A percentile compares a stretch with the other conserved stretches of the same genome.
Conservation (phyloP, 1,140 invertebrate species). For the Drosophila bipectinata region DNA sequence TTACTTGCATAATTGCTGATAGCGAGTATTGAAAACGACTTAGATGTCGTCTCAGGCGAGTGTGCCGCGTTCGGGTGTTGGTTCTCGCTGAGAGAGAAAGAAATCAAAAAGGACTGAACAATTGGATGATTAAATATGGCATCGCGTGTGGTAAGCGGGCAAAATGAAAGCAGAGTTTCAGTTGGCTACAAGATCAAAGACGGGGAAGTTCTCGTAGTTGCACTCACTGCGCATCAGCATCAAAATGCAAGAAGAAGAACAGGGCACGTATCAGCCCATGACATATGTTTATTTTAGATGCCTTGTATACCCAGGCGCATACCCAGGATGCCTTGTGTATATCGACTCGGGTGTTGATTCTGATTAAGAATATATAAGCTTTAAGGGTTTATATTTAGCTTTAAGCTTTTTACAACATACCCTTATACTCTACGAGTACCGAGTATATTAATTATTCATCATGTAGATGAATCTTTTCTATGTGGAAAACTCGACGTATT, state of each 20-base stretch:
- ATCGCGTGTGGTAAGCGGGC: neutral
- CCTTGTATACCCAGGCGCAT: no score
- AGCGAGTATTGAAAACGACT: no score
- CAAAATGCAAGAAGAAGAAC: conserved; percentile 12
- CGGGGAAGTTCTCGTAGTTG: neutral
- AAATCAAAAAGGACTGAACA: conserved; percentile 4
- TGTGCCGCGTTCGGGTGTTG: neutral
- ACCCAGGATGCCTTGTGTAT: no score
- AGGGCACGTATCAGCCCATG: neutral
- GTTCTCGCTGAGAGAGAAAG: neutral
- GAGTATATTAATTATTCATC: no score
- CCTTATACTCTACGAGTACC: no score
- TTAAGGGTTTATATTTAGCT: no score
- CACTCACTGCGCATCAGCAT: neutral
- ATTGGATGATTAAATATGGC: neutral
- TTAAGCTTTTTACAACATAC: no score
- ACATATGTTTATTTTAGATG: neutral
- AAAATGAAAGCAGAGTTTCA: neutral
- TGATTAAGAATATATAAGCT: no score
- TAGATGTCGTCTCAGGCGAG: no score
- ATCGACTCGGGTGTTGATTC: no score
- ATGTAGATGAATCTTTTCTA: no score
- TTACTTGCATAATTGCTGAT: neutral
- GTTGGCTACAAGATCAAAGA: neutral
- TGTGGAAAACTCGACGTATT: no score